Base-by-base conservation (phyloP, 2,888 invertebrate genomes). In the Octodonta nipae region DNA sequence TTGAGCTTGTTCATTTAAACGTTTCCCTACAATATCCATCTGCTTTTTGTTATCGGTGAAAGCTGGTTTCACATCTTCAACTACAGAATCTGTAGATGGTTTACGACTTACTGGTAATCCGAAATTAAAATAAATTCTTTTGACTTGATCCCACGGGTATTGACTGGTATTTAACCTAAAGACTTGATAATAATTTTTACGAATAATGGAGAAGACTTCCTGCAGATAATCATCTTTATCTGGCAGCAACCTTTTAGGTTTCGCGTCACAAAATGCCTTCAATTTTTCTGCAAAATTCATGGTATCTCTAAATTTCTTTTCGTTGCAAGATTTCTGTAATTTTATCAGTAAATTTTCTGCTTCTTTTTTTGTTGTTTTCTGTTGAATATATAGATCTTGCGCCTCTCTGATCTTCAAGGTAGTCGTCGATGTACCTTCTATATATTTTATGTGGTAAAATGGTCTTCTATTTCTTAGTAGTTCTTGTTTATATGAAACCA, bases 391-490 rank as follows among this genome's bases (percentile, higher is more conserved):
- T 28, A 54, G 44, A 36, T 55, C 57, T 13, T 58, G 52, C 22
- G 47, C 42, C 14, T 54, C 54, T 6, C 62, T 43, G 8, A 38
- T 42, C 28, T 44, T 42, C 15, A 56, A 47, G 8, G 53, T 51
- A 2, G 58, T 56, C 2, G 60, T 49, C 2, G 55, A 42, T 12
- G 43, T 51, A 0, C 49, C 49, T 37, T 59, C 58, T 34, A 55
- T 54, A 32, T 55, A 64, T 36, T 61, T 57, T 8, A 61, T 56
- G 25, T 57, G 57, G 42, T 67, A 68, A 28, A 65, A 56, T 0
- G 67, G 68, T 34, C 56, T 52, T 6, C 66, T 47, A 2, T 57
- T 57, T 14, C 67, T 53, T 3, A 68, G 42, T 5, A 64, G 47
- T 37, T 66, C 60, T 45, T 63, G 62, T 33, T 60, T 56, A 25